Percentiles rank a stretch among this genome's conserved stretches.
These are phyloP conservation scores for Drusus annulatus DNA, from an alignment of 1,140 invertebrate species.

Conservation along the genomic window DNA sequence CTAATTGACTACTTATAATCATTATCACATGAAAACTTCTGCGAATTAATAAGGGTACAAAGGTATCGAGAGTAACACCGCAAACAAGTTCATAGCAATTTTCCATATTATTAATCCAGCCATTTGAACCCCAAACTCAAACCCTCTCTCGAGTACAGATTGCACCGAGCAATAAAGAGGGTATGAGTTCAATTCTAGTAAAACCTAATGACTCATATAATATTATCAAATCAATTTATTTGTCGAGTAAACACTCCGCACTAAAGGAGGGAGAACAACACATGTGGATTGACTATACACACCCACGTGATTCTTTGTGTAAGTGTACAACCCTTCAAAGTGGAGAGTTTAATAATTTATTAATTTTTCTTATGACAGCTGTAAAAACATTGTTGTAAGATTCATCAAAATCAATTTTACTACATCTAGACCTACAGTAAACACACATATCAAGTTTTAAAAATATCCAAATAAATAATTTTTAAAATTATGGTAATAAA, in stretches of 20 bases:
- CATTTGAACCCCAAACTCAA: not conserved
- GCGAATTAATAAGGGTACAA: too few relatives aligned
- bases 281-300: conserved; percentile 27
- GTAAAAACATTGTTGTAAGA: too few relatives aligned
- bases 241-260: conserved; percentile 58
- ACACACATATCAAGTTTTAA: too few relatives aligned
- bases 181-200: conserved; percentile 57
- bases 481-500: too few relatives aligned
- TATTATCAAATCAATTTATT: conserved; percentile 60
- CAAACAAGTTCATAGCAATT: not conserved
- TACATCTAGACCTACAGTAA: too few relatives aligned
- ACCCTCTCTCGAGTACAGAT: conserved; percentile 8
- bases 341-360: not conserved
- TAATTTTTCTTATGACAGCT: too few relatives aligned
- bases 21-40: too few relatives aligned
- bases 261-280: conserved; percentile 27
- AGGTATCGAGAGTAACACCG: too few relatives aligned
- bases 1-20: too few relatives aligned
- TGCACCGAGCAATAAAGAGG: conserved; percentile 21
- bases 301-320: conserved; percentile 13
- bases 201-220: conserved; percentile 59
- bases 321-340: conserved; percentile 5
- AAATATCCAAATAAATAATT: too few relatives aligned
- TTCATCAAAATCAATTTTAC: too few relatives aligned
- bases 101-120: not conserved